A percentile compares a stretch with the other conserved stretches of the same genome.
phyloP scores from a whole-genome alignment of 2,888 invertebrate genomes.

The Theristus sp. region DNA sequence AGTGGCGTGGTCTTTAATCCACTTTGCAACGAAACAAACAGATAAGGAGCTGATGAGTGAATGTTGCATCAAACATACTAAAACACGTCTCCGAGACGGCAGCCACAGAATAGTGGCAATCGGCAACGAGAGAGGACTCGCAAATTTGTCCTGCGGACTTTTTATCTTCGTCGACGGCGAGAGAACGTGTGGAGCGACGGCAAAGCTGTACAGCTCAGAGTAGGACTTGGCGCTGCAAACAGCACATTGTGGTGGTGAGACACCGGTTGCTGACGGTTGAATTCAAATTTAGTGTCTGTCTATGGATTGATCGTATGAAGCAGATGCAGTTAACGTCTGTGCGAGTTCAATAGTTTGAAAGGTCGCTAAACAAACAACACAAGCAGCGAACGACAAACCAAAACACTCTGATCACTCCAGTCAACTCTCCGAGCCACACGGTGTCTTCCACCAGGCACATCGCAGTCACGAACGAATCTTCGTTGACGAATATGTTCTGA shows the following conservation, averaged over 20 bases:
- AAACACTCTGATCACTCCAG: constrained; percentile 65
- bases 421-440: constrained; percentile 78
- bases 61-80: too few species aligned
- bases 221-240: constrained; percentile 14
- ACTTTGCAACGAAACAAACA: too few species aligned
- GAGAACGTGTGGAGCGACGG: constrained; percentile 41
- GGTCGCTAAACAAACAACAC: too few species aligned
- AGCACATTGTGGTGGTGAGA: too few species aligned
- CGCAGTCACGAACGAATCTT: constrained; percentile 33
- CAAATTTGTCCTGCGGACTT: too few species aligned
- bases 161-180: background rate
- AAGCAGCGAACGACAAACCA: too few species aligned
- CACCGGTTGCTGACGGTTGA: background rate
- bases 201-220: constrained; percentile 40
- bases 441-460: constrained; percentile 48
- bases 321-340: too few species aligned
- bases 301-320: too few species aligned
- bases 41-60: too few species aligned
- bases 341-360: too few species aligned
- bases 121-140: constrained; percentile 4
- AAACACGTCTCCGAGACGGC: background rate
- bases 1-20: too few species aligned
- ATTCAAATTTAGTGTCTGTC: too few species aligned
- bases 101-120: constrained; percentile 5
- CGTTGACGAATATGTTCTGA: constrained; percentile 9